phyloP scores from a whole-genome alignment of 2,113 vertebrate genomes.

The Crotophaga sulcirostris region DNA sequence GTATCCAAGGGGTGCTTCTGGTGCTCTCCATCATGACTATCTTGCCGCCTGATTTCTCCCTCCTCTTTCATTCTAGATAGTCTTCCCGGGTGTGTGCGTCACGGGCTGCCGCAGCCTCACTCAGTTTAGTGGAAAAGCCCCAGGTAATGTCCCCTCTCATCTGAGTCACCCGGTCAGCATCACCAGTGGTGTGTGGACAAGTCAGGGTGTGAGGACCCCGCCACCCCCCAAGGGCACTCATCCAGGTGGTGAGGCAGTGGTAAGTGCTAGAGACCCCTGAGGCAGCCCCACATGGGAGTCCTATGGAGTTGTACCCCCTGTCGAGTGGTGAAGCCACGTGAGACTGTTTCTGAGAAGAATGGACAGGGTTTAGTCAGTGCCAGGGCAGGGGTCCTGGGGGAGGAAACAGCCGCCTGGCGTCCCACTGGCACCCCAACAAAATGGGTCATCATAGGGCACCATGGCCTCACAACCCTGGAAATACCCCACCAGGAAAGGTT shows the following conservation, averaged over 20 bases:
- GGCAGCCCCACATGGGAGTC: background rate
- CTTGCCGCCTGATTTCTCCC: background rate
- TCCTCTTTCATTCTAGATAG: background rate
- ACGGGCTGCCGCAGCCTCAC: fast-evolving
- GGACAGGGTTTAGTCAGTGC: background rate
- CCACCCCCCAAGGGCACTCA: fast-evolving
- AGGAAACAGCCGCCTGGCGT: fast-evolving
- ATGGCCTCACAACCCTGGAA: background rate
- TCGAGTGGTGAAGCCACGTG: background rate
- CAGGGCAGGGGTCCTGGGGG: fast-evolving
- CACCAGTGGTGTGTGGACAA: fast-evolving
- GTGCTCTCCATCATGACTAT: background rate
- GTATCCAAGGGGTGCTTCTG: background rate
- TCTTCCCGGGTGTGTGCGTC: background rate
- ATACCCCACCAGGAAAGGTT: background rate
- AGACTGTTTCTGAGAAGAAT: background rate
- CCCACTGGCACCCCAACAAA: background rate
- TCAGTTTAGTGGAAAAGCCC: background rate
- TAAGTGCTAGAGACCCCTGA: background rate
- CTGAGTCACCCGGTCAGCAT: background rate
- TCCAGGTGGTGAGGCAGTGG: fast-evolving
- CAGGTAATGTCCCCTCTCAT: background rate
- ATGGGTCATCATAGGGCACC: background rate
- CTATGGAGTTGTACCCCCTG: background rate
- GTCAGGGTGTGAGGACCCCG: background rate